phyloP scores from a whole-genome alignment of 2,113 vertebrate species.

The Callipepla squamata region DNA sequence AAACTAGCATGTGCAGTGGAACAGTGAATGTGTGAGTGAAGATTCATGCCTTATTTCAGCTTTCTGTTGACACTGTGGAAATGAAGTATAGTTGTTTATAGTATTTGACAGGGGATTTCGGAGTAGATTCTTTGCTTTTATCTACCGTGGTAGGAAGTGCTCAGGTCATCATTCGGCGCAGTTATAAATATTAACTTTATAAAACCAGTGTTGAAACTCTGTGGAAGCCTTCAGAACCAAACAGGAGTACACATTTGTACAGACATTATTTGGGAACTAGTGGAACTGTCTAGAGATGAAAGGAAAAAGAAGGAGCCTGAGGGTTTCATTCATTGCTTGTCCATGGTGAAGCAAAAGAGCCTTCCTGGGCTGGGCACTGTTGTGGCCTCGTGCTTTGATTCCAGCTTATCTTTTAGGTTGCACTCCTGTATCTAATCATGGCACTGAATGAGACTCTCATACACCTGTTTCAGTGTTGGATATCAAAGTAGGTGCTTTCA shows the following conservation, averaged over 20 bases:
- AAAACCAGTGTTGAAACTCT: background rate
- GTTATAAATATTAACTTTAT: constrained; percentile 50
- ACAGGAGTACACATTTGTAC: background rate
- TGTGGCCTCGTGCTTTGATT: background rate
- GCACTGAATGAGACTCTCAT: background rate
- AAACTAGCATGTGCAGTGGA: background rate
- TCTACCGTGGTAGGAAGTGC: constrained; percentile 17
- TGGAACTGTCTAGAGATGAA: background rate
- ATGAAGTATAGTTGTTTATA: constrained; percentile 7
- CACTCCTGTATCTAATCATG: background rate
- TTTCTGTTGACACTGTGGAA: background rate
- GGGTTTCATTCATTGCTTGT: background rate
- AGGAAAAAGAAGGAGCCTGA: rapidly evolving
- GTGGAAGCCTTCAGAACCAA: background rate
- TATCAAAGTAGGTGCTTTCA: background rate
- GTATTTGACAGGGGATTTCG: constrained; percentile 20
- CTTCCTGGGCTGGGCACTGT: background rate
- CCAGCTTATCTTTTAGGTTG: background rate
- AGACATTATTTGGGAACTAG: background rate
- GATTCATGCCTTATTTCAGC: background rate
- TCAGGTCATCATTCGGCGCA: background rate
- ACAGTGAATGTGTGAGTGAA: background rate
- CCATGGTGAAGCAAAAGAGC: background rate
- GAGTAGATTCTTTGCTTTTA: constrained; percentile 19
- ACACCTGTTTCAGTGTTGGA: background rate